A percentile compares a stretch with the other conserved stretches of the same genome.
Conservation (phyloP, 1,140 invertebrate species). For the Drosophila albomicans region DNA sequence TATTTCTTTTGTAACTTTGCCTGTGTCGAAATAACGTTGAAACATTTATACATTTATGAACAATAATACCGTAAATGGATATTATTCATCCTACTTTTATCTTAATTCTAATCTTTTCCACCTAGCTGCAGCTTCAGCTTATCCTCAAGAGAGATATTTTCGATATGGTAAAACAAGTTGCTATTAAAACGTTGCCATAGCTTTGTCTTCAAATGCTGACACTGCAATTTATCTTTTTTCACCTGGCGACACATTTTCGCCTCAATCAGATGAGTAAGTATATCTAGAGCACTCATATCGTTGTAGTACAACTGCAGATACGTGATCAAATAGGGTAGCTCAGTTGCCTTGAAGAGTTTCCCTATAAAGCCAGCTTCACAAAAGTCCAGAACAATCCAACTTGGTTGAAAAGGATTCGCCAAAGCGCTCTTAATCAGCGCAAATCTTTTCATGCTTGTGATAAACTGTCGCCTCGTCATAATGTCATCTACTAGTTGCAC, state of each 20-base stretch:
- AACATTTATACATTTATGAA: too few relatives aligned
- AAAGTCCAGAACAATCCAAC: slow-evolving; percentile 97
- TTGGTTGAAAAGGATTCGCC: slow-evolving; percentile 87
- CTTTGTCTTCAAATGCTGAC: slow-evolving; percentile 91
- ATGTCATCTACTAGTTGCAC: slow-evolving; percentile 98
- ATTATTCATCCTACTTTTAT: too few relatives aligned
- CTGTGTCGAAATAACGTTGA: too few relatives aligned
- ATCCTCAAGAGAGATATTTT: not conserved
- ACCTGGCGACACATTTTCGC: slow-evolving; percentile 95
- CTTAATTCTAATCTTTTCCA: not conserved
- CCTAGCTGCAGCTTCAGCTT: not conserved
- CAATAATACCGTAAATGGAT: too few relatives aligned
- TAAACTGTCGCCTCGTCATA: slow-evolving; percentile 93
- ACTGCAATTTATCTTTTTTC: slow-evolving; percentile 91
- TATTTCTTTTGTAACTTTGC: too few relatives aligned
- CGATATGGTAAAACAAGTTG: slow-evolving; percentile 91
- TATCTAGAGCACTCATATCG: slow-evolving; percentile 97
- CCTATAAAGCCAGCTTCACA: slow-evolving; percentile 97
- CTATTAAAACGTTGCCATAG: slow-evolving; percentile 95
- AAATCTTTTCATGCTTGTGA: slow-evolving; percentile 95
- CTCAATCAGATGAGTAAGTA: slow-evolving; percentile 94
- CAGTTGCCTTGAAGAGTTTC: slow-evolving; percentile 96
- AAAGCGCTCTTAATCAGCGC: slow-evolving; percentile 91
- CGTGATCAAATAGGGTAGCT: slow-evolving; percentile 95
- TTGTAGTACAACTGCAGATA: slow-evolving; percentile 95